A percentile compares a stretch with the other conserved stretches of the same genome.
Conservation (phyloP, 2,888 invertebrate genomes). For the Fragum sueziense region DNA sequence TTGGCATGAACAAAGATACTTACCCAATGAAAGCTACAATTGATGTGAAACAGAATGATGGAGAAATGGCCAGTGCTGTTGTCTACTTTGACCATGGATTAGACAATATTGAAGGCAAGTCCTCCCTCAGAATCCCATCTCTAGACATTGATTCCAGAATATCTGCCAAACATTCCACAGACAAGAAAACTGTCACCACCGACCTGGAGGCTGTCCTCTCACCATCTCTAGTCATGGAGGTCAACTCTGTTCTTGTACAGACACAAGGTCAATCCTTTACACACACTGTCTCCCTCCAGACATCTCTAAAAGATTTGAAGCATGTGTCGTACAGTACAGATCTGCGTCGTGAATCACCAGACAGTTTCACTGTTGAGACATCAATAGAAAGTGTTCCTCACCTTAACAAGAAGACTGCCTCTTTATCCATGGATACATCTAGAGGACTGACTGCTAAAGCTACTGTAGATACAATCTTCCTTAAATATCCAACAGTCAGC, state of each 20-base stretch:
- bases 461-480: constrained; percentile 23
- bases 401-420: constrained; percentile 24
- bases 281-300: background rate
- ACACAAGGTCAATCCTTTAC: background rate
- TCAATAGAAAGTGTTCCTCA: constrained; percentile 39
- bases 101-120: background rate
- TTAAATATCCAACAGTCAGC: background rate
- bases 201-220: background rate
- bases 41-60: background rate
- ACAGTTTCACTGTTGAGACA: constrained; percentile 21
- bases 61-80: background rate
- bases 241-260: background rate
- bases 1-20: background rate
- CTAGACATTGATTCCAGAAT: constrained; percentile 36
- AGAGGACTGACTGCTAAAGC: constrained; percentile 11
- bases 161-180: background rate
- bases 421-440: constrained; percentile 23
- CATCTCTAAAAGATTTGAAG: constrained; percentile 1
- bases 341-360: background rate
- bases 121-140: constrained; percentile 26
- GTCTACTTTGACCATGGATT: background rate
- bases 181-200: background rate
- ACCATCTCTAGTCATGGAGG: background rate
- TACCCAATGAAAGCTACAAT: background rate
- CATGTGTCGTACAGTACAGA: background rate